These are phyloP conservation scores for Microchirus variegatus DNA, from an alignment of 2,797 vertebrate genomes.

Conservation along the genomic window DNA sequence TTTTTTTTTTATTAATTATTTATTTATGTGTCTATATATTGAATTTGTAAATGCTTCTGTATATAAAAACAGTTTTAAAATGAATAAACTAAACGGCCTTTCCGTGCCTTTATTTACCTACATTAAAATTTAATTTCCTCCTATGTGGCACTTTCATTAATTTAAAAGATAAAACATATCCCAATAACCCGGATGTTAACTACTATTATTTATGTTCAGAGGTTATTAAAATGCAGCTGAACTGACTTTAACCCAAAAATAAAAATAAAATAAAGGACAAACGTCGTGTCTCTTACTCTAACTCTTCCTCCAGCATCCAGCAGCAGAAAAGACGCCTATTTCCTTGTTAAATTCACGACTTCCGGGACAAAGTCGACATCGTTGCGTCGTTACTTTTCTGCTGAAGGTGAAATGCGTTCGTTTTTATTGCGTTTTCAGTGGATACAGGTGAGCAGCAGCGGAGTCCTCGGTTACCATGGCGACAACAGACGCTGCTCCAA, in stretches of 20 bases:
- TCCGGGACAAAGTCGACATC: not conserved
- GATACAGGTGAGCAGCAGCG: conserved; percentile 39
- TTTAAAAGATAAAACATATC: too few species aligned
- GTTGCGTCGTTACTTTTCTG: conserved; percentile 4
- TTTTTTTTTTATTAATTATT: too few species aligned
- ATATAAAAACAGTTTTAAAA: too few species aligned
- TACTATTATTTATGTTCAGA: too few species aligned
- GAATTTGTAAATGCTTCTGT: too few species aligned
- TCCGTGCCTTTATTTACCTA: too few species aligned
- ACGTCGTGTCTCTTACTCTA: conserved; percentile 9
- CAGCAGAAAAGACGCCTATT: not conserved
- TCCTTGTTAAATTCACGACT: not conserved
- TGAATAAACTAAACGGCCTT: too few species aligned
- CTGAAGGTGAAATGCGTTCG: conserved; percentile 3
- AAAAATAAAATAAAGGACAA: not conserved
- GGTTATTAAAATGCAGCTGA: too few species aligned
- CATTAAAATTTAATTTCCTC: too few species aligned
- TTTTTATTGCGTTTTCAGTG: conserved; percentile 1
- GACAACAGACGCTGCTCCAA: conserved; percentile 63
- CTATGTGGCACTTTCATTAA: too few species aligned
- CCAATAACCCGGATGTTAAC: too few species aligned
- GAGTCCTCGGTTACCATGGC: conserved; percentile 55
- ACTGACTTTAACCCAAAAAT: not conserved
- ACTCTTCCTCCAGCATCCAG: conserved; percentile 36
- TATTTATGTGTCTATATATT: too few species aligned